Percentiles rank a stretch among this genome's conserved stretches.
These are phyloP conservation scores for Bruchidius siliquastri DNA, from an alignment of 2,888 invertebrate species.

Conservation along the genomic window DNA sequence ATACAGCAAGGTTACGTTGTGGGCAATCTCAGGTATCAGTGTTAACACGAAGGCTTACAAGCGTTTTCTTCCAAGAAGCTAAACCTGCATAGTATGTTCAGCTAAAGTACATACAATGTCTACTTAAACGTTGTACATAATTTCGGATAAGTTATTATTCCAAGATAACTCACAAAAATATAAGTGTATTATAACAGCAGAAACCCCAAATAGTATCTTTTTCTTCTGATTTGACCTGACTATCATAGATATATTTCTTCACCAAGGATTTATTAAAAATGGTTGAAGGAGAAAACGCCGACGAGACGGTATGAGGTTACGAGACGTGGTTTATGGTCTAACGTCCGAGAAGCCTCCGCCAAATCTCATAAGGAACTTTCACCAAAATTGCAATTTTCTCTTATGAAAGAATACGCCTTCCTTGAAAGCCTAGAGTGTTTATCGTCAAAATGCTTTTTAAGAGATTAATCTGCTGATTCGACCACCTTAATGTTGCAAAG, in stretches of 20 bases:
- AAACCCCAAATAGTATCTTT: too few species aligned
- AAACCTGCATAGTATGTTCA: too few species aligned
- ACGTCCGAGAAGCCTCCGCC: not conserved
- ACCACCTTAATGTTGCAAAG: not conserved
- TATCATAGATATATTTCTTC: not conserved
- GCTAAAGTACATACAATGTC: too few species aligned
- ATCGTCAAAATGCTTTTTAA: not conserved
- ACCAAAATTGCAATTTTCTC: not conserved
- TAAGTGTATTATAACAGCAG: too few species aligned
- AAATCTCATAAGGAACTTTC: not conserved
- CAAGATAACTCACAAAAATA: too few species aligned
- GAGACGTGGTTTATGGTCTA: not conserved
- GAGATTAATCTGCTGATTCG: not conserved
- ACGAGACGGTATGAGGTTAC: not conserved
- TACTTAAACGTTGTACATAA: too few species aligned
- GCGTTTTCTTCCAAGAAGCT: too few species aligned
- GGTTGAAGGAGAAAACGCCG: not conserved
- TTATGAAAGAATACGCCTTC: not conserved
- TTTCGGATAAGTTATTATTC: too few species aligned
- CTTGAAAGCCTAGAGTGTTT: not conserved
- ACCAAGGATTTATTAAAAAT: not conserved
- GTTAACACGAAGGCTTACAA: too few species aligned
- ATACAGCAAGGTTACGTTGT: too few species aligned
- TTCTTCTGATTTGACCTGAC: not conserved
- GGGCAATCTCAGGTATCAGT: too few species aligned